Evolutionary conservation across 2,113 vertebrate genomes (phyloP).

Genomic region (Anser cygnoides): DNA sequence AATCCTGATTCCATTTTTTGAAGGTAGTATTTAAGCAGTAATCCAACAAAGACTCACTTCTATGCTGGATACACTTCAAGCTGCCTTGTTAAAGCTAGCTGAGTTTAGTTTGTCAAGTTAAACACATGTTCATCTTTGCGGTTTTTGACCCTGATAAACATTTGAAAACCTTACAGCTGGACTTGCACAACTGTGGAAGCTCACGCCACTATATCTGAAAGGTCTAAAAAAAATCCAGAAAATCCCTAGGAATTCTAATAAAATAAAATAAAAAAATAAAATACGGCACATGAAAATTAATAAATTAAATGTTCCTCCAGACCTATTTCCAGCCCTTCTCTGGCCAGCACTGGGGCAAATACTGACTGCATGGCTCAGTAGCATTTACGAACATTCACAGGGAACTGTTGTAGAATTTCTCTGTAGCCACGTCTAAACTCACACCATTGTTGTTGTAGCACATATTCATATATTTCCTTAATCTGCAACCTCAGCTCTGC

Average conservation of each 20-base stretch:
- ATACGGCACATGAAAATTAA: background rate
- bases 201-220: background rate
- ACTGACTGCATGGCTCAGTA: background rate
- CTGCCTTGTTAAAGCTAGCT: background rate
- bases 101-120: background rate
- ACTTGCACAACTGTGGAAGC: background rate
- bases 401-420: background rate
- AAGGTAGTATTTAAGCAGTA: constrained; percentile 18
- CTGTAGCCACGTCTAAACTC: background rate
- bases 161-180: background rate
- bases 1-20: background rate
- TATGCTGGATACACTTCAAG: background rate
- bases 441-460: background rate
- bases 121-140: background rate
- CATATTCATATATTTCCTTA: background rate
- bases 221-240: background rate
- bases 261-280: background rate
- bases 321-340: background rate
- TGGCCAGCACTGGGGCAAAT: background rate
- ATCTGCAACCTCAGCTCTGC: background rate
- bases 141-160: background rate
- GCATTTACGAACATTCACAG: background rate
- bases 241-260: background rate
- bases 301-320: background rate
- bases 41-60: constrained; percentile 9